Percentiles rank a stretch among this genome's conserved stretches.
Evolutionary conservation across 2,797 vertebrate genomes (phyloP).

Genomic region (Channa striata): DNA sequence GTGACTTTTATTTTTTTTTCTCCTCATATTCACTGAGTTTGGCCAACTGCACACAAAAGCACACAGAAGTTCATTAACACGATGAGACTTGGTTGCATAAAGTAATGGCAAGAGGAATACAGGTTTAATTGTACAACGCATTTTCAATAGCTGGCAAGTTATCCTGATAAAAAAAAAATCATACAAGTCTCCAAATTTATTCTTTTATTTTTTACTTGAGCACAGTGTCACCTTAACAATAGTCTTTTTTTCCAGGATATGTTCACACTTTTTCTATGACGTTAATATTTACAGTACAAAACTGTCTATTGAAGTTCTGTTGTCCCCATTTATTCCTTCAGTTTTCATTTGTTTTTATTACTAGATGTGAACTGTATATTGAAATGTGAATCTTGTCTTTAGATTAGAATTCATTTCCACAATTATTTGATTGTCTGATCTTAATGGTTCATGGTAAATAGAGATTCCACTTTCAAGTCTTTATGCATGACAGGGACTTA

Average conservation of each 20-base stretch:
- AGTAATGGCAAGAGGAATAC: slow-evolving; percentile 21
- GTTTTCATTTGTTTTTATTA: no score
- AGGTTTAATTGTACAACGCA: slow-evolving; percentile 17
- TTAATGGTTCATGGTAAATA: not conserved
- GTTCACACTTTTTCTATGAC: not conserved
- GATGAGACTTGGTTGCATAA: slow-evolving; percentile 13
- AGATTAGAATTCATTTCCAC: not conserved
- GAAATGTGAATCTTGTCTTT: not conserved
- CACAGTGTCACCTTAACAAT: not conserved
- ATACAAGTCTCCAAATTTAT: not conserved
- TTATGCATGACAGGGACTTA: not conserved
- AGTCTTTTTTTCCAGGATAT: not conserved
- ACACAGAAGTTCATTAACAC: slow-evolving; percentile 1
- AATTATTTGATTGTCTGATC: not conserved
- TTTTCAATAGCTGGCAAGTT: not conserved
- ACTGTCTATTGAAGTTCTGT: not conserved
- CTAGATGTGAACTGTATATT: no score
- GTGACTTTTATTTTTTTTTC: slow-evolving; percentile 3
- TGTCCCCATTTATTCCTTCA: not conserved
- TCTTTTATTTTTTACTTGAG: not conserved
- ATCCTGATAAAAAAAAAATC: no score
- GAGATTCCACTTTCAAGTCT: not conserved
- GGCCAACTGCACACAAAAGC: not conserved
- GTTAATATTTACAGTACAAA: no score
- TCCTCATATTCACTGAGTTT: slow-evolving; percentile 4